These are phyloP conservation scores for Drosophila macrothrix DNA, from an alignment of 2,888 invertebrate species.

Conservation along the genomic window DNA sequence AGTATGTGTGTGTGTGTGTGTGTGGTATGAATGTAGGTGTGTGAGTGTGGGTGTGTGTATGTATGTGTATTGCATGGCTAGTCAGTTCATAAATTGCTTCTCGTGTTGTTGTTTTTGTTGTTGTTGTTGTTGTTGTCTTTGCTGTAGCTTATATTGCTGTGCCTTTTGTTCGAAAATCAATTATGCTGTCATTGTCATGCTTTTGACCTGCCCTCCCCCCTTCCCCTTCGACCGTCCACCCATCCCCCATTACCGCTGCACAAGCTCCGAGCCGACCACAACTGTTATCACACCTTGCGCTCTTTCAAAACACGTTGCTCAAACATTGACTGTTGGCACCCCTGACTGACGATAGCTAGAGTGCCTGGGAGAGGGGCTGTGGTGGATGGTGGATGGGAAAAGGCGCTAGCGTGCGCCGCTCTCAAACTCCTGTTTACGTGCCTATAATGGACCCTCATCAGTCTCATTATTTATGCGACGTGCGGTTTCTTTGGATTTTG, in stretches of 20 bases:
- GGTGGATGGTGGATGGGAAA: background rate
- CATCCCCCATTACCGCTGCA: background rate
- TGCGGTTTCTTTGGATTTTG: conserved; percentile 83
- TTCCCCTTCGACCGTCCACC: background rate
- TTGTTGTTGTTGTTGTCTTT: conserved; percentile 18
- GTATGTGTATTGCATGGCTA: conserved; percentile 24
- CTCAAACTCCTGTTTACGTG: conserved; percentile 65
- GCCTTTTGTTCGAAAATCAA: conserved; percentile 82
- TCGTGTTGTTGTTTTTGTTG: conserved; percentile 35
- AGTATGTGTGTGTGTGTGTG: conserved; percentile 3
- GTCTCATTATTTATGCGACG: conserved; percentile 82
- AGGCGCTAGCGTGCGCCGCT: conserved; percentile 41
- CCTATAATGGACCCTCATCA: conserved; percentile 83
- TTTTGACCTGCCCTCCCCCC: conserved; percentile 60
- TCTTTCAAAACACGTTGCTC: conserved; percentile 80
- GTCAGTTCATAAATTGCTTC: conserved; percentile 72
- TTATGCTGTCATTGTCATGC: conserved; percentile 82
- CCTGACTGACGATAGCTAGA: conserved; percentile 26
- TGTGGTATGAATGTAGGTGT: background rate
- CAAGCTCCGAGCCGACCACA: conserved; percentile 55
- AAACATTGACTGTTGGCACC: conserved; percentile 78
- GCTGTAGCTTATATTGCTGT: conserved; percentile 62
- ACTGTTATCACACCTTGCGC: conserved; percentile 78
- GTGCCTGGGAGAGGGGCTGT: background rate
- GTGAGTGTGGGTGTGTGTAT: conserved; percentile 16